Evolutionary conservation across 2,797 vertebrate genomes (phyloP).

Genomic region (Trichosurus vulpecula): DNA sequence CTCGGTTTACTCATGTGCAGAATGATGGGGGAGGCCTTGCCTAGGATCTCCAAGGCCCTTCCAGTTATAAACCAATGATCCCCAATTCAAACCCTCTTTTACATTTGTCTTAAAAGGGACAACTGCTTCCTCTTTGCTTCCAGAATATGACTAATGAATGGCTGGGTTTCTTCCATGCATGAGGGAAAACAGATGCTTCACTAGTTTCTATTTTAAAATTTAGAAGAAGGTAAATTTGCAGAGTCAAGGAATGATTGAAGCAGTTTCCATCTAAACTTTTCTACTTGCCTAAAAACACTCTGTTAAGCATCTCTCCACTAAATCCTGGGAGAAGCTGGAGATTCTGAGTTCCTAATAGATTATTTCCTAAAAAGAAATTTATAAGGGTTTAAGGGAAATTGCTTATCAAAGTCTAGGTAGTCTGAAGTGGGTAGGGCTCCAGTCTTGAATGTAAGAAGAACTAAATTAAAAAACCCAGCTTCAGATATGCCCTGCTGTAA

Average conservation of each 20-base stretch:
- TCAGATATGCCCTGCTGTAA: neutral
- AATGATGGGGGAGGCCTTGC: neutral
- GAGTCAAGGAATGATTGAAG: neutral
- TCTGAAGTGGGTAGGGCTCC: neutral
- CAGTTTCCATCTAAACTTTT: neutral
- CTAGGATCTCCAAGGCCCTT: neutral
- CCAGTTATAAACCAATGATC: neutral
- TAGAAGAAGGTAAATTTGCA: neutral
- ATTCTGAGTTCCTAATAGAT: neutral
- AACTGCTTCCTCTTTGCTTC: neutral
- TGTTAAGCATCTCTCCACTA: neutral
- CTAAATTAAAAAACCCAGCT: neutral
- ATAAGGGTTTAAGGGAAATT: neutral
- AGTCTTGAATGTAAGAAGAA: neutral
- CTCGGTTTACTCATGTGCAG: constrained; percentile 13
- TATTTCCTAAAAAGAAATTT: neutral
- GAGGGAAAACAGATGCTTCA: neutral
- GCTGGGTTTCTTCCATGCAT: neutral
- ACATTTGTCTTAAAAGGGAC: neutral
- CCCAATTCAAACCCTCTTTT: neutral
- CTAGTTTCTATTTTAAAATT: neutral
- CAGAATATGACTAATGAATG: neutral
- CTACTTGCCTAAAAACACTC: neutral
- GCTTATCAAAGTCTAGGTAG: neutral
- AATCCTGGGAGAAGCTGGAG: neutral